These are phyloP conservation scores for Hippocampus abdominalis DNA, from an alignment of 2,113 vertebrate species.

Conservation along the genomic window DNA sequence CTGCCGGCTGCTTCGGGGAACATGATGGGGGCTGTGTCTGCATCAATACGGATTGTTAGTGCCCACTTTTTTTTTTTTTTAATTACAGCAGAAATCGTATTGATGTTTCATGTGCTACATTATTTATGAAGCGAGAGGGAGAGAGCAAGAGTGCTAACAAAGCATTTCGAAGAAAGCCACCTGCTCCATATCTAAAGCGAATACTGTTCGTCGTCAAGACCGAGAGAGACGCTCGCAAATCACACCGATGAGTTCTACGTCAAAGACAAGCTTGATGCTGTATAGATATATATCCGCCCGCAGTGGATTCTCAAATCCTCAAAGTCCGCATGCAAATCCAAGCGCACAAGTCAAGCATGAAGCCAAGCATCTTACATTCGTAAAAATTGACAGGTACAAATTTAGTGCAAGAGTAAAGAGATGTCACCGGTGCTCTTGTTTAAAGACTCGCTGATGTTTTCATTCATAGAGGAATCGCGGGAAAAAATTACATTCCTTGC, in stretches of 20 bases:
- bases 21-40: constrained; percentile 2
- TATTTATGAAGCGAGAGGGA: constrained; percentile 69
- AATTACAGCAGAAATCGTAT: constrained; percentile 76
- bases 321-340: constrained; percentile 28
- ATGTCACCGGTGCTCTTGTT: background rate
- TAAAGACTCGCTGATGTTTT: background rate
- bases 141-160: constrained; percentile 63
- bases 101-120: constrained; percentile 75
- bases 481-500: background rate
- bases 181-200: constrained; percentile 69
- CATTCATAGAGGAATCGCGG: too few relatives aligned
- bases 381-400: constrained; percentile 14
- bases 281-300: constrained; percentile 49
- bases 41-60: constrained; percentile 60
- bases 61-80: constrained; percentile 60
- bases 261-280: constrained; percentile 38
- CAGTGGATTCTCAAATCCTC: constrained; percentile 31
- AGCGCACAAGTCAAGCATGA: constrained; percentile 21
- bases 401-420: background rate
- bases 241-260: constrained; percentile 60
- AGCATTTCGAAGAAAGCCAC: constrained; percentile 67
- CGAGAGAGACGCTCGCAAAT: constrained; percentile 67
- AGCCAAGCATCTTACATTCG: constrained; percentile 7
- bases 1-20: constrained; percentile 61
- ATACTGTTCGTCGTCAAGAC: constrained; percentile 62